Conservation (phyloP, 2,888 invertebrate species). For the Gastrophysa polygoni region DNA sequence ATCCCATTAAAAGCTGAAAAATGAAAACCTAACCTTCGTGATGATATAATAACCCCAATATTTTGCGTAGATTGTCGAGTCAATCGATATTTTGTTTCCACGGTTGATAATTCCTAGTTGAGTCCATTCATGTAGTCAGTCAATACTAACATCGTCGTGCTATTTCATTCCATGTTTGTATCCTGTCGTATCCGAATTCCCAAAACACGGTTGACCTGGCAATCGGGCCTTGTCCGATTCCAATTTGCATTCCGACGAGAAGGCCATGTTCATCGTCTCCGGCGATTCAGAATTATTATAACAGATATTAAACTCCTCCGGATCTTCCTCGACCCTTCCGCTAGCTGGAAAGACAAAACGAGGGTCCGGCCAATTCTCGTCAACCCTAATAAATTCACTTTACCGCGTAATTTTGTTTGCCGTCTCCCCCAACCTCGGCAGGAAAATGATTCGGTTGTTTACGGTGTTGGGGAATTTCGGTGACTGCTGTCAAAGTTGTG, state of each 20-base stretch:
- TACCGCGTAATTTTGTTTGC: slow-evolving; percentile 40
- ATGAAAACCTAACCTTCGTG: too few relatives aligned
- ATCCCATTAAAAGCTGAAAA: too few relatives aligned
- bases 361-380: slow-evolving; percentile 23
- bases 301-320: slow-evolving; percentile 40
- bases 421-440: slow-evolving; percentile 32
- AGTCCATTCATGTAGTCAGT: too few relatives aligned
- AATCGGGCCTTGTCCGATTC: slow-evolving; percentile 29
- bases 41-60: too few relatives aligned
- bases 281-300: slow-evolving; percentile 38
- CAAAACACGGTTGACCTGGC: slow-evolving; percentile 1
- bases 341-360: slow-evolving; percentile 10
- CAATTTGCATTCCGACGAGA: slow-evolving; percentile 33
- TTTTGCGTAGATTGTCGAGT: too few relatives aligned
- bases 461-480: too few relatives aligned
- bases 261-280: slow-evolving; percentile 38
- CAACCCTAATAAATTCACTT: slow-evolving; percentile 40
- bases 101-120: too few relatives aligned
- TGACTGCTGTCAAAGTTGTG: too few relatives aligned
- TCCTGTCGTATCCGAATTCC: too few relatives aligned
- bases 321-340: slow-evolving; percentile 26
- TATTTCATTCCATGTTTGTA: too few relatives aligned
- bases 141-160: too few relatives aligned
- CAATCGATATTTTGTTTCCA: too few relatives aligned
- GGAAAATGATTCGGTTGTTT: slow-evolving; percentile 35